A percentile compares a stretch with the other conserved stretches of the same genome.
These are phyloP conservation scores for Seira sanloemensis DNA, from an alignment of 2,888 invertebrate genomes.

Conservation along the genomic window DNA sequence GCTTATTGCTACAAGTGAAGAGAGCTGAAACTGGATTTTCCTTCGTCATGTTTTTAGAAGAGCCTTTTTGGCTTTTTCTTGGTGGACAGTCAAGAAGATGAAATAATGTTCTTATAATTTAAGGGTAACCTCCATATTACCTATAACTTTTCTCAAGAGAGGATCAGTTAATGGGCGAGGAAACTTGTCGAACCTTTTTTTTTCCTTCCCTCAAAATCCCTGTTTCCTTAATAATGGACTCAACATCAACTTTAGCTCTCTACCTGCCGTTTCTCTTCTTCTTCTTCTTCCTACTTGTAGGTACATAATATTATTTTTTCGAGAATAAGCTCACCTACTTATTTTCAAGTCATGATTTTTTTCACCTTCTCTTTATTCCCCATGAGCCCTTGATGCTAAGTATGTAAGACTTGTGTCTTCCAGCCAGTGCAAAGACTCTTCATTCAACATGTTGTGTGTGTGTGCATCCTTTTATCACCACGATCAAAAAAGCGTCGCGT, in stretches of 20 bases:
- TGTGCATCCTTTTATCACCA: neutral
- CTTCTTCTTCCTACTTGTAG: slow-evolving; percentile 19
- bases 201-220: slow-evolving; percentile 3
- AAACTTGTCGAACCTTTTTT: slow-evolving; percentile 52
- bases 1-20: neutral
- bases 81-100: slow-evolving; percentile 6
- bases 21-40: neutral
- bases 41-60: neutral
- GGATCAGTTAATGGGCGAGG: slow-evolving; percentile 42
- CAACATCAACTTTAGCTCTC: too few species aligned
- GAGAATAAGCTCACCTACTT: neutral
- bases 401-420: too few species aligned
- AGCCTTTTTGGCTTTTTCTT: neutral
- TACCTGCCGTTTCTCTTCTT: slow-evolving; percentile 42
- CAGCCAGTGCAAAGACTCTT: neutral
- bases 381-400: too few species aligned
- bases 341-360: neutral
- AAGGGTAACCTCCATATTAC: slow-evolving; percentile 45
- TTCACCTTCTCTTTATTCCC: neutral
- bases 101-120: slow-evolving; percentile 41
- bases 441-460: too few species aligned
- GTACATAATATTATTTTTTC: neutral
- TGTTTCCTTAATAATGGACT: slow-evolving; percentile 24
- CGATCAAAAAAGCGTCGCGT: neutral
- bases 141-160: slow-evolving; percentile 10